These are phyloP conservation scores for Pseudobourletiella spinata DNA, from an alignment of 1,140 invertebrate species.

Conservation along the genomic window DNA sequence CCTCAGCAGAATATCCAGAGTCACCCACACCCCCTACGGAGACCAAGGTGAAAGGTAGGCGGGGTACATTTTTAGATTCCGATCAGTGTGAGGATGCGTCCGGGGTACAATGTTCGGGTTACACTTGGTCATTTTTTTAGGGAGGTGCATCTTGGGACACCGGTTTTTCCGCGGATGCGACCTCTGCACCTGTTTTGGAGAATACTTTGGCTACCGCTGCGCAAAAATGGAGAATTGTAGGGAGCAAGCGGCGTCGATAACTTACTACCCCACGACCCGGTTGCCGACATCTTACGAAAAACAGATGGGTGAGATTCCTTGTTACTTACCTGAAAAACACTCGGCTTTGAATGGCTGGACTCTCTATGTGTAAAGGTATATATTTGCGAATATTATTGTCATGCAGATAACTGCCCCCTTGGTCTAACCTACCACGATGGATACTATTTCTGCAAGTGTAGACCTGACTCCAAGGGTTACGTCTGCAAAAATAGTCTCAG, in stretches of 20 bases:
- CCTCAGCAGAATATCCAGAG: not conserved
- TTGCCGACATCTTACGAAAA: not conserved
- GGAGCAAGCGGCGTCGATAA: not conserved
- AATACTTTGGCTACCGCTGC: slow-evolving; percentile 2
- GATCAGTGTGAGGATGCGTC: too few relatives aligned
- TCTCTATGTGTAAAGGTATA: not conserved
- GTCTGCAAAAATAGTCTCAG: not conserved
- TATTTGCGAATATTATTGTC: not conserved
- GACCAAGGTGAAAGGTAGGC: not conserved
- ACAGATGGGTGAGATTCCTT: not conserved
- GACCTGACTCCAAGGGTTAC: not conserved
- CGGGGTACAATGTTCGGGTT: too few relatives aligned
- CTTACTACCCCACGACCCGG: not conserved
- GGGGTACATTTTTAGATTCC: not conserved
- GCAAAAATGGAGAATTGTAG: not conserved
- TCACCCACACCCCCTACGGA: not conserved
- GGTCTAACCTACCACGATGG: not conserved
- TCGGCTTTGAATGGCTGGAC: not conserved
- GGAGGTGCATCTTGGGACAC: slow-evolving; percentile 1
- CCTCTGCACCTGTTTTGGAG: slow-evolving; percentile 1
- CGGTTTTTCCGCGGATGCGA: not conserved
- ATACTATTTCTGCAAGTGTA: not conserved
- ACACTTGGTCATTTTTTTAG: not conserved
- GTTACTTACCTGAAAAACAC: not conserved
- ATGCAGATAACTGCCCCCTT: not conserved